Base-by-base conservation (phyloP, 2,888 invertebrate genomes). In the Orgyia antiqua region DNA sequence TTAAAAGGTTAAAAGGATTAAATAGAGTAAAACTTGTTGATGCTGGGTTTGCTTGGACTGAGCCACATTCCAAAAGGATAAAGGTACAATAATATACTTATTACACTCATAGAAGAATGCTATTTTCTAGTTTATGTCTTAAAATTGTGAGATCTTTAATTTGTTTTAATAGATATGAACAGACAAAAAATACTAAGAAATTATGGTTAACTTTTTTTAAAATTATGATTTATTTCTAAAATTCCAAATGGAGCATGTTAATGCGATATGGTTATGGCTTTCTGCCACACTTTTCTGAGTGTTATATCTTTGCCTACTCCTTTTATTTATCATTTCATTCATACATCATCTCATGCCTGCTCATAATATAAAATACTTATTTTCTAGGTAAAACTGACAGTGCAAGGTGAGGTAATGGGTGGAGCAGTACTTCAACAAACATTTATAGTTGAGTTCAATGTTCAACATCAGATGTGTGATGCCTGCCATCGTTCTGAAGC, bases 1-100 rank as follows among this genome's bases (percentile, higher is more conserved):
- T 99, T 29, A 97, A 98, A 68, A 95, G 93, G 64, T 74, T 99
- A 12, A 98, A 94, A 73, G 96, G 96, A 0, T 82, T 99, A 4
- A 93, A 91, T 59, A 90, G 93, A 65, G 94, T 99, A 0, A 95
- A 97, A 62, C 86, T 99, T 9, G 88, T 98, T 31, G 99, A 99
- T 88, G 99, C 99, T 21, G 93, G 94, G 1, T 99, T 99, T 86
- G 91, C 98, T 2, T 99, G 99, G 99, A 99, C 99, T 6, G 99
- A 99, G 68, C 97, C 98, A 19, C 99, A 99, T 87, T 99, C 99
- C 1, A 98, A 96, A 76, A 90, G 99, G 46, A 92, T 99, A 30
- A 99, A 98, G 88, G 94, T 97, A 40, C 8, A 4, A 13, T 23
- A n/a, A 9, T 2, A 4, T n/a, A n/a, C 7, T 20, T 3, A 20